Evolutionary conservation across 2,888 invertebrate species (phyloP), one percentile per base, ranked within the genome.

Genomic region (Rotaria macrura): DNA sequence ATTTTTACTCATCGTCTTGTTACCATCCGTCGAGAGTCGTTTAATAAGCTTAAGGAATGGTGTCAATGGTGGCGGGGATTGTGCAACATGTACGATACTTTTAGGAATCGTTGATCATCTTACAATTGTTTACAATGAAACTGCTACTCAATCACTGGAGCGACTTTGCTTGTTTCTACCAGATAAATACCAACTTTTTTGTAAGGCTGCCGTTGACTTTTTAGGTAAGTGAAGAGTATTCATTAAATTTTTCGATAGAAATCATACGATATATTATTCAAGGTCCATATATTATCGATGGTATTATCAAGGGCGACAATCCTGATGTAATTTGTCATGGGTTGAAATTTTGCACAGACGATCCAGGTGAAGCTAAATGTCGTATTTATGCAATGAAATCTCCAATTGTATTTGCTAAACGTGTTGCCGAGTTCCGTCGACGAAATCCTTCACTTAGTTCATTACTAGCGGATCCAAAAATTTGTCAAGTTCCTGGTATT

Each of bases 251-350:
- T 29, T 65, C 5, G 20, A 12, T 17, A 12, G 9, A 38, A 23
- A 23, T 7, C 4, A 34, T 12, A 79, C 3, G 25, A 43, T 40
- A 25, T 38, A 87, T 88, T 4, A 87, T 87, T 83, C 85, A 89
- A 85, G 89, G 88, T 79, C 89, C 88, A 10, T 79, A 88, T 34
- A 84, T 89, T 17, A 87, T 89, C 34, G 87, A 88, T 47, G 87
- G 88, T 88, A 89, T 87, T 87, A 88, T 79, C 10, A 87, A 88
- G 7, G 87, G 88, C 34, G 88, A 88, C 40, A 88, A 87, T 6
- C 88, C 89, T 7, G 89, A 90, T 87, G 88, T 88, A 3, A 87
- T 89, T n/a, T 90, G 90, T 87, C 88, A 88, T 55, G 88, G 88
- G 47, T 87, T 89, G 12, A 88, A 87, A 14, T 87, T 89, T 38